Percentiles rank a stretch among this genome's conserved stretches.
phyloP scores from a whole-genome alignment of 2,888 invertebrate genomes.

The Physocephala rufipes region DNA sequence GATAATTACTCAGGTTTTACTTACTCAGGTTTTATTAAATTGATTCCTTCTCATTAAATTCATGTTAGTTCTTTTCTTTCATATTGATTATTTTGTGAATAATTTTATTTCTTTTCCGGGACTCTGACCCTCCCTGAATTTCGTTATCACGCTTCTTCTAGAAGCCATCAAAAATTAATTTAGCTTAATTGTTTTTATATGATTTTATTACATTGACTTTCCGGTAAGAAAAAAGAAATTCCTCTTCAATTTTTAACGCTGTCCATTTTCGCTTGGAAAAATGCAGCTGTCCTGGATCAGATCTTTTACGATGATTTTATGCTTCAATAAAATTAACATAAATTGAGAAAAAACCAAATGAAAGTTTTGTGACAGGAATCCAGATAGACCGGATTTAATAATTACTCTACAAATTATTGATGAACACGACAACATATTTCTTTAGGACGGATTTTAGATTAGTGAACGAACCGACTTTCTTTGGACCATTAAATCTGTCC shows the following conservation, averaged over 20 bases:
- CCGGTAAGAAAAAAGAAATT: too few species aligned
- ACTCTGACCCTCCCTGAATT: not conserved
- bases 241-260: slow-evolving; percentile 10
- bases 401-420: too few species aligned
- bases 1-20: too few species aligned
- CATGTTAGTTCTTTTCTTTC: too few species aligned
- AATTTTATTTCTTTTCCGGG: not conserved
- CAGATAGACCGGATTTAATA: not conserved
- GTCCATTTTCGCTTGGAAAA: slow-evolving; percentile 20
- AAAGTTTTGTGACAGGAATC: too few species aligned
- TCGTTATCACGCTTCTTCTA: not conserved
- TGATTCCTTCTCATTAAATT: not conserved
- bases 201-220: too few species aligned
- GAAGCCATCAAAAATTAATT: slow-evolving; percentile 12
- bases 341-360: not conserved
- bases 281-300: not conserved
- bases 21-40: slow-evolving; percentile 3
- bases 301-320: slow-evolving; percentile 22
- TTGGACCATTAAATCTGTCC: too few species aligned
- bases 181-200: slow-evolving; percentile 1
- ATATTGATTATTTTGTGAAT: too few species aligned
- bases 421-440: too few species aligned
- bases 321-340: not conserved
- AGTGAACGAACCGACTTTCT: too few species aligned
- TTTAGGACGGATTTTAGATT: too few species aligned